Conservation (phyloP, 1,140 invertebrate species). For the Zaprionus camerounensis region DNA sequence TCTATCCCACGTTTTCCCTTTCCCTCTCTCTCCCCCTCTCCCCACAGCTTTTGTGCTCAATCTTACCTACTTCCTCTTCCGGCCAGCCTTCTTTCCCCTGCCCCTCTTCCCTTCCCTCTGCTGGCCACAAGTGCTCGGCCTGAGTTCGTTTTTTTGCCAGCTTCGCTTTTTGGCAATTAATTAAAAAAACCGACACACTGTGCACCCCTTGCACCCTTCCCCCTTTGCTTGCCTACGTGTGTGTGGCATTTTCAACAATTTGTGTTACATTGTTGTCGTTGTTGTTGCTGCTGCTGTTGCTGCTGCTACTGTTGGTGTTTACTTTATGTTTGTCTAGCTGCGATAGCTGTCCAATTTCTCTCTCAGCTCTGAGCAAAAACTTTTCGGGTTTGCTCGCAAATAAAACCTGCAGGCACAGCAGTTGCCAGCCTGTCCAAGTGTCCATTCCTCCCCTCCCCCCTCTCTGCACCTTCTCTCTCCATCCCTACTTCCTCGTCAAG, state of each 20-base stretch:
- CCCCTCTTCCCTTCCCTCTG: conserved; percentile 3
- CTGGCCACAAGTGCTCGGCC: conserved; percentile 70
- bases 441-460: neutral
- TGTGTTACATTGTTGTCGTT: conserved; percentile 64
- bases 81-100: conserved; percentile 10
- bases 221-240: conserved; percentile 39
- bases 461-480: conserved; percentile 20
- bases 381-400: conserved; percentile 60
- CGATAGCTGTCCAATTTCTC: conserved; percentile 64
- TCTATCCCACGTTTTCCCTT: neutral
- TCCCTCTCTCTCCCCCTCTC: conserved; percentile 17
- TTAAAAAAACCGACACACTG: conserved; percentile 71
- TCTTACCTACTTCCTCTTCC: conserved; percentile 77
- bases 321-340: conserved; percentile 68
- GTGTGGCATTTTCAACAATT: conserved; percentile 74
- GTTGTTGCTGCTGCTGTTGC: conserved; percentile 23
- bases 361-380: conserved; percentile 52
- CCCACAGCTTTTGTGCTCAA: conserved; percentile 61
- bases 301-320: conserved; percentile 47
- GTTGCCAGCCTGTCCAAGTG: conserved; percentile 3
- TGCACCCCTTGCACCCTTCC: neutral
- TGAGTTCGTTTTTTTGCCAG: conserved; percentile 57
- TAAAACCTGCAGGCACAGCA: conserved; percentile 76
- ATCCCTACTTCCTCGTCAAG: conserved; percentile 15
- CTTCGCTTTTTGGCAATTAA: conserved; percentile 78